Evolutionary conservation across 1,140 invertebrate genomes (phyloP), one percentile per base, ranked within the genome.

Genomic region (Wiebesia pumilae): DNA sequence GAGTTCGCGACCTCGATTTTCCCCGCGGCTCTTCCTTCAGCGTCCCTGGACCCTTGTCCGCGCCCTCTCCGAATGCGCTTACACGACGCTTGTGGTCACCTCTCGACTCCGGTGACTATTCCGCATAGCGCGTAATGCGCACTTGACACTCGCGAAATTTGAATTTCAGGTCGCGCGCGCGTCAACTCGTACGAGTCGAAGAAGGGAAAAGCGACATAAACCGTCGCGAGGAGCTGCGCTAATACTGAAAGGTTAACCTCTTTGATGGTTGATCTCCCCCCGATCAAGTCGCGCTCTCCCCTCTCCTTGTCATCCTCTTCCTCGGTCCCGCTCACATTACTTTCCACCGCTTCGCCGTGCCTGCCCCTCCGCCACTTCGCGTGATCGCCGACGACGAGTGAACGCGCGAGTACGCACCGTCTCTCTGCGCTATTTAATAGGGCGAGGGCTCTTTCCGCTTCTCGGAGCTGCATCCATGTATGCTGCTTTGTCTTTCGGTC

Each of bases 181-280:
- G 58, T 27, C 27, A 7, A 54, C 75, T 43, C 69, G 40, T 6
- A 6, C 33, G 40, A 27, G 12, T 9, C 33, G 62, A 24, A 35
- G n/a, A 10, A 47, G 1, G 65, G n/a, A 33, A 58, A 38, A 35
- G 51, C 4, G 38, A 71, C 77, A 33, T 27, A 38, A n/a, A 35
- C 35, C 33, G 40, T 27, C 16, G 78, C 75, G 77, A 51, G 40
- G 24, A 71, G 65, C 47, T 33, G 62, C 65, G 78, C 67, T 85
- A 85, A 58, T 71, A 81, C 84, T 81, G 78, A 85, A 69, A 81
- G 78, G 79, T 40, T 85, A 85, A 85, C 65, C 78, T 81, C 62
- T 80, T 80, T 75, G 78, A 81, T 62, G 83, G 79, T 71, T 54
- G 79, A 87, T 82, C 83, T 83, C 71, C 84, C 69, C 69, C 65